phyloP scores from a whole-genome alignment of 2,797 vertebrate species.

The Acridotheres tristis region DNA sequence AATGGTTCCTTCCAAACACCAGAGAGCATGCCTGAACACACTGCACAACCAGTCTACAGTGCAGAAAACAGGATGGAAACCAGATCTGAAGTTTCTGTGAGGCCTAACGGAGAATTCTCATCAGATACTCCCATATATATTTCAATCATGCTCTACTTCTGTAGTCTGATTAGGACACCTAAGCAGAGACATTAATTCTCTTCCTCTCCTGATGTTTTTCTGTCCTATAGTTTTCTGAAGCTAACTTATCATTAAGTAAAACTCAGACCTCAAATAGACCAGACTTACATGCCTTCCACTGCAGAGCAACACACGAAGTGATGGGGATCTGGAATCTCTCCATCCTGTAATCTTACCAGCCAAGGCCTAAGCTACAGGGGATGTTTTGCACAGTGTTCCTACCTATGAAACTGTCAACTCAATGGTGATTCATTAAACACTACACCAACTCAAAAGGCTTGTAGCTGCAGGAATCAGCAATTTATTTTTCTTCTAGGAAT shows the following conservation, averaged over 20 bases:
- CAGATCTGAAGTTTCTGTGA: neutral
- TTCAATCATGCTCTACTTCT: neutral
- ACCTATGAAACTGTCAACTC: neutral
- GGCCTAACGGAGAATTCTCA: neutral
- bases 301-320: neutral
- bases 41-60: neutral
- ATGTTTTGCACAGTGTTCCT: neutral
- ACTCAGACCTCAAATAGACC: neutral
- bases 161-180: neutral
- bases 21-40: neutral
- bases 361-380: neutral
- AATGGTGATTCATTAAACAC: neutral
- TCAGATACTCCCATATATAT: neutral
- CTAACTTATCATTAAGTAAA: neutral
- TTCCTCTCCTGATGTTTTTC: neutral
- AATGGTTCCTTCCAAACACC: neutral
- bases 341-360: rapidly evolving
- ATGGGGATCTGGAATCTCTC: neutral
- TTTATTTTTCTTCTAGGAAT: neutral
- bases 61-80: neutral
- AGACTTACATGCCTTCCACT: neutral
- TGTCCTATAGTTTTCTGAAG: neutral
- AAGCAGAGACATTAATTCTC: neutral
- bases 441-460: neutral
- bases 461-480: neutral